Evolutionary conservation across 2,888 invertebrate genomes (phyloP).

Genomic region (Drepanosiphum platanoidis): DNA sequence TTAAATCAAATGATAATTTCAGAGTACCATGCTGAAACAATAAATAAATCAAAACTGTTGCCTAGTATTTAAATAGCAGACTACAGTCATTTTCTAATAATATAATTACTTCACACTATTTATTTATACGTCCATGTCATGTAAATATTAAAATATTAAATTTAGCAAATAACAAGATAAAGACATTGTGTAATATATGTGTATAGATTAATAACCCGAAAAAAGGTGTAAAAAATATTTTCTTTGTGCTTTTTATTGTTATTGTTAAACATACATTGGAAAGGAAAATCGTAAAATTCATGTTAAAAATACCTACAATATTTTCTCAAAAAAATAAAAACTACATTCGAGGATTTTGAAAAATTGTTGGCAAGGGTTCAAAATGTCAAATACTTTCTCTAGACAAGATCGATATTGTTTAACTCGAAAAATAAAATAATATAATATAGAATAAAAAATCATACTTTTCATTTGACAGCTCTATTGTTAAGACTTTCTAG

Average conservation of each 20-base stretch:
- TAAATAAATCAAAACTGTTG: too few relatives aligned
- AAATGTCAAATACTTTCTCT: conserved; percentile 31
- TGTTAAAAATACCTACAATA: conserved; percentile 28
- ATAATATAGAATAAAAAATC: conserved; percentile 5
- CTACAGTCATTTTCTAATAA: too few relatives aligned
- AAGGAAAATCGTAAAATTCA: conserved; percentile 13
- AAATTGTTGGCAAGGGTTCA: conserved; percentile 19
- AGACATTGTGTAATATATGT: neutral
- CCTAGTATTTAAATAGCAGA: too few relatives aligned
- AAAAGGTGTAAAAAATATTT: conserved; percentile 19
- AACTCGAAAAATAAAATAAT: neutral
- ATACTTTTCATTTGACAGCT: conserved; percentile 17
- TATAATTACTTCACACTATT: too few relatives aligned
- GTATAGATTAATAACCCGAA: conserved; percentile 9
- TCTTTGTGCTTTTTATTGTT: conserved; percentile 12
- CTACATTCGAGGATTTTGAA: conserved; percentile 22
- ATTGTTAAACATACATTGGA: neutral
- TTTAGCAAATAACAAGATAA: neutral
- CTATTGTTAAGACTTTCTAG: conserved; percentile 38
- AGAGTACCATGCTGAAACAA: too few relatives aligned
- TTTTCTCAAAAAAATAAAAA: neutral
- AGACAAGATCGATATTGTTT: conserved; percentile 28
- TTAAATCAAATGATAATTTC: too few relatives aligned
- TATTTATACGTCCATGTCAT: neutral
- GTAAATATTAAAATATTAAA: neutral